phyloP scores from a whole-genome alignment of 2,888 invertebrate species.

The Lottia gigantea region DNA sequence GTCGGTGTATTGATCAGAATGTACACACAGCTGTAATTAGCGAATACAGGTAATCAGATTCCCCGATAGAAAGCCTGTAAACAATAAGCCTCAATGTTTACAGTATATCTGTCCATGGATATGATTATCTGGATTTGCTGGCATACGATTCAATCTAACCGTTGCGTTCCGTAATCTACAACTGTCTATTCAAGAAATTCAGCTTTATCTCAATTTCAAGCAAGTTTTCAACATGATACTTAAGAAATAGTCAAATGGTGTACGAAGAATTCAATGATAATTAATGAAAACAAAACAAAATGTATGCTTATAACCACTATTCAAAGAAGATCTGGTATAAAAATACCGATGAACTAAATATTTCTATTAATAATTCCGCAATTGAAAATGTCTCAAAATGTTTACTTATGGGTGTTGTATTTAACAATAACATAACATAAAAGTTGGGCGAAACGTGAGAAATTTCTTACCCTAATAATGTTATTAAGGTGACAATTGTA shows the following conservation, averaged over 20 bases:
- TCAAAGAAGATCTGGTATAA: neutral
- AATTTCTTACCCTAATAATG: too few species aligned
- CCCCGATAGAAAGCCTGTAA: too few species aligned
- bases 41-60: too few species aligned
- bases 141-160: too few species aligned
- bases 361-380: neutral
- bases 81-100: too few species aligned
- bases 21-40: too few species aligned
- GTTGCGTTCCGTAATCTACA: too few species aligned
- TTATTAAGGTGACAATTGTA: too few species aligned
- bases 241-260: neutral
- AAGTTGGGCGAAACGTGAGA: too few species aligned
- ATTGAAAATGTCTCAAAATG: slow-evolving; percentile 1
- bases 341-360: neutral
- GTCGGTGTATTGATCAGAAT: too few species aligned
- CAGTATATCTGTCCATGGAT: too few species aligned
- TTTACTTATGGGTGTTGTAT: neutral
- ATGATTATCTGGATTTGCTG: too few species aligned
- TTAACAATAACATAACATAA: neutral
- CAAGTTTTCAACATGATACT: neutral
- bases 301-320: neutral
- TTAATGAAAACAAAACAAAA: neutral
- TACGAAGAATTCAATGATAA: neutral
- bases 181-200: neutral
- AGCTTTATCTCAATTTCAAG: neutral